Base-by-base conservation (phyloP, 2,888 invertebrate genomes). In the Baccha elongata region DNA sequence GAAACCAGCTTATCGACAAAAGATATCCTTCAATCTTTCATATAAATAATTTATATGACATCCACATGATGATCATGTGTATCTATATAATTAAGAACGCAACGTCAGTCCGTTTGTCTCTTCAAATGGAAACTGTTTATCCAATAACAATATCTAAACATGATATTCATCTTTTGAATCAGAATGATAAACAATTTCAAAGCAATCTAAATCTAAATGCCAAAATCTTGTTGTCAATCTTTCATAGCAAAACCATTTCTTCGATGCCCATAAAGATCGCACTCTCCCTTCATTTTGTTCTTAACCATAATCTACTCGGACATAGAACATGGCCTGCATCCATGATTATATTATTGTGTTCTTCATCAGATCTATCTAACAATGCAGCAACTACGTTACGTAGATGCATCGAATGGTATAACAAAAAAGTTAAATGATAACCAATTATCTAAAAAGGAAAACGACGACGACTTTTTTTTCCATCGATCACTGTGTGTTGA, bases 401-500 rank as follows among this genome's bases (percentile, higher is more conserved):
- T n/a, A n/a, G n/a, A n/a, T n/a, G 40, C 37, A 50, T 40, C 53
- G 53, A 21, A 64, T 17, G n/a, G 17, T 11, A 58, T 55, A 55
- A 15, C 50, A 50, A 79, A 72, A 72, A 79, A 79, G 79, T 79
- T 79, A 80, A 80, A 80, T 80, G 75, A 40, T 64, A 69, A 80
- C 74, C 79, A 74, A 80, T 80, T 80, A 80, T 80, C 79, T 74
- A 55, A 80, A 80, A 80, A 68, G 79, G 79, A 80, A 68, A 74
- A 80, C 68, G 53, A 40, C 67, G 32, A 55, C 53, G 46, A 68
- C 67, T 67, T 19, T 19, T 19, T 19, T 44, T 37, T 53, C 73
- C 62, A 68, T 74, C 64, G 68, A 64, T 74, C 68, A 48, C 10
- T 21, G 29, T 35, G 19, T 23, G 58, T 58, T 21, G 55, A 55